Conservation (phyloP, 2,113 vertebrate species). For the Sula dactylatra region DNA sequence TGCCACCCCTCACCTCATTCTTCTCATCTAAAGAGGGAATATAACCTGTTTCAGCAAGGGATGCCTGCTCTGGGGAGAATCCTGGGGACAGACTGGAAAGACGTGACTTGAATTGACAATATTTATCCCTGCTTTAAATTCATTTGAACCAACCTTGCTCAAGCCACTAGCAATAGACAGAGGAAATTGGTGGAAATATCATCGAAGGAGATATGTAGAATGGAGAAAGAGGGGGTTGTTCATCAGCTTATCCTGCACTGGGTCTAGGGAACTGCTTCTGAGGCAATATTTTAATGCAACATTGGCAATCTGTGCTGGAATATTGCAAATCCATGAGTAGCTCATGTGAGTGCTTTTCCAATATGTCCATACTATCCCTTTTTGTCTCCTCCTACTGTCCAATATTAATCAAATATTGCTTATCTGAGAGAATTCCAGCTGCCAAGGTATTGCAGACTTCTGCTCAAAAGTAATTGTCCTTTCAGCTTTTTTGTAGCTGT, state of each 20-base stretch:
- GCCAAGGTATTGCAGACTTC: conserved; percentile 1
- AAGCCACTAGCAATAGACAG: neutral
- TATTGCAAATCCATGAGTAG: conserved; percentile 58
- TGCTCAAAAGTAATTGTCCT: neutral
- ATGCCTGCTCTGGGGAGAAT: neutral
- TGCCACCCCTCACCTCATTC: neutral
- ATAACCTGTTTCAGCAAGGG: neutral
- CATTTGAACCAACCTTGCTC: neutral
- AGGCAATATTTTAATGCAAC: conserved; percentile 55
- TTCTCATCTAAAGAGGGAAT: neutral
- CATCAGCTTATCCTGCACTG: neutral
- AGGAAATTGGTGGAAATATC: neutral
- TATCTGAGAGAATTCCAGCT: conserved; percentile 36
- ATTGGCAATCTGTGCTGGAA: conserved; percentile 27
- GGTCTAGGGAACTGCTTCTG: conserved; percentile 29
- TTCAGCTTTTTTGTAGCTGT: neutral
- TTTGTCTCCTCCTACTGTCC: conserved; percentile 24
- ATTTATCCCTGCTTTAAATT: conserved; percentile 16
- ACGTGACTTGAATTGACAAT: neutral
- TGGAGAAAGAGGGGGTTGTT: neutral
- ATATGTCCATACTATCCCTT: conserved; percentile 39
- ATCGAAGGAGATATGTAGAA: neutral
- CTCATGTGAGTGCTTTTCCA: conserved; percentile 41
- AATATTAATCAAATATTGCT: conserved; percentile 58
- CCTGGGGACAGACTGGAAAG: neutral